Evolutionary conservation across 1,140 invertebrate species (phyloP).

Genomic region (Heterodera carotae): DNA sequence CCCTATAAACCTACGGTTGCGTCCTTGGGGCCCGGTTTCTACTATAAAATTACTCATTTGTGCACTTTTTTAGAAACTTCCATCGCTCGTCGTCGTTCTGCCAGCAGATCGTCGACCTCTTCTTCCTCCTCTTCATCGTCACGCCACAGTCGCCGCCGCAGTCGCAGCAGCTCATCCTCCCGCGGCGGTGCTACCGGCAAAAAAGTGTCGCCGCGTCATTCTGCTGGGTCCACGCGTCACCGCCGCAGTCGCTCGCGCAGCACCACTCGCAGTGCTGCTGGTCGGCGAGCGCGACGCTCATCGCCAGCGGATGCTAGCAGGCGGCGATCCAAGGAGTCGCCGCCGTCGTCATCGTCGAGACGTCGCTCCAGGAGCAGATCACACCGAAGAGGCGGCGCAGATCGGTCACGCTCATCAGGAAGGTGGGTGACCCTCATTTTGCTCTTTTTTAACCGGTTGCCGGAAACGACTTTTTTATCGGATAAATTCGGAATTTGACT

Average conservation of each 20-base stretch:
- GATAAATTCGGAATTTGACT: too few relatives aligned
- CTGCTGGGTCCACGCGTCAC: too few relatives aligned
- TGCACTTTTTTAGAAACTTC: not conserved
- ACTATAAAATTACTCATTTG: not conserved
- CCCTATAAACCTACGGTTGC: too few relatives aligned
- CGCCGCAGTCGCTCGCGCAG: not conserved
- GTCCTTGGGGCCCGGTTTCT: too few relatives aligned
- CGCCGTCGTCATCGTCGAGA: not conserved
- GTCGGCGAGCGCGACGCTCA: too few relatives aligned
- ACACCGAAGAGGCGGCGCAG: not conserved
- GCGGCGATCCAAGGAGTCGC: too few relatives aligned
- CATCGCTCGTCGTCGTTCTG: not conserved
- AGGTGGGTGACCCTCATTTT: not conserved
- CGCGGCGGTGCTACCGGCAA: too few relatives aligned
- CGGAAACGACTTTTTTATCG: too few relatives aligned
- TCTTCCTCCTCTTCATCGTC: slow-evolving; percentile 9
- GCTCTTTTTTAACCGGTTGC: too few relatives aligned
- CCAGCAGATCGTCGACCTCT: slow-evolving; percentile 4
- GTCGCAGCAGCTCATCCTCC: not conserved
- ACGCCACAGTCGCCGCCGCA: not conserved
- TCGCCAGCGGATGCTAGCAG: too few relatives aligned
- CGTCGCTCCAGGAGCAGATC: slow-evolving; percentile 16
- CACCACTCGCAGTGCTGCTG: too few relatives aligned
- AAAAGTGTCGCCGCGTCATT: too few relatives aligned
- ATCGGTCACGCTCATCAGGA: not conserved